Base-by-base conservation (phyloP, 1,140 invertebrate species). In the Ephestia elutella region DNA sequence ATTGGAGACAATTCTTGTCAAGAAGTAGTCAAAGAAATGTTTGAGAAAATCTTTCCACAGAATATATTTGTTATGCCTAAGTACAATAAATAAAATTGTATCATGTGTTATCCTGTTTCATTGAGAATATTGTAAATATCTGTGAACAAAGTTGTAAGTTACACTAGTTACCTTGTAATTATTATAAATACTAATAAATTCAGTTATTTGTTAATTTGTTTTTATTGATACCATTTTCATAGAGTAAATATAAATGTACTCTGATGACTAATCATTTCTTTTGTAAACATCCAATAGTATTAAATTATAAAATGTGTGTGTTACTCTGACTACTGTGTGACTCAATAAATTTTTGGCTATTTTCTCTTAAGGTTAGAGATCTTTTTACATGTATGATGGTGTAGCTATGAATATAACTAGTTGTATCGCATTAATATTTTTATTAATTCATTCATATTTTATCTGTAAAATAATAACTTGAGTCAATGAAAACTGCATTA, bases 61-160 rank as follows among this genome's bases (percentile, higher is more conserved):
- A 87, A 80, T 80, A 87, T 87, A 75, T 90, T 82, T 87, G 84
- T 88, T 80, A 86, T 88, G 82, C 86, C 86, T 73, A 88, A 86
- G 76, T 86, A 87, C 73, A 85, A 83, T 79, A 85, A 86, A 76
- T 85, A 64, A 75, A n/a, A 73, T 62, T 68, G 48, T 77, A 71
- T 73, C 53, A 61, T 62, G 64, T 68, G 54, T 68, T 75, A 71
- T 72, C 60, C 58, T 68, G 58, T 65, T 74, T 69, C 60, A 72
- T 70, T 62, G 56, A 61, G 51, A 25, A 2, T 65, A 71, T 68
- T 80, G 80, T 87, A 86, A 78, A 85, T 86, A 86, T 58, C 70
- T 70, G 65, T 77, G 76, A 82, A 87, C 77, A 84, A 81, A 82
- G 38, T 80, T 78, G 59, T 66, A 65, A 76, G 75, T 80, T 79